Base-by-base conservation (phyloP, 1,140 invertebrate species). In the Zaprionus tsacasi region DNA sequence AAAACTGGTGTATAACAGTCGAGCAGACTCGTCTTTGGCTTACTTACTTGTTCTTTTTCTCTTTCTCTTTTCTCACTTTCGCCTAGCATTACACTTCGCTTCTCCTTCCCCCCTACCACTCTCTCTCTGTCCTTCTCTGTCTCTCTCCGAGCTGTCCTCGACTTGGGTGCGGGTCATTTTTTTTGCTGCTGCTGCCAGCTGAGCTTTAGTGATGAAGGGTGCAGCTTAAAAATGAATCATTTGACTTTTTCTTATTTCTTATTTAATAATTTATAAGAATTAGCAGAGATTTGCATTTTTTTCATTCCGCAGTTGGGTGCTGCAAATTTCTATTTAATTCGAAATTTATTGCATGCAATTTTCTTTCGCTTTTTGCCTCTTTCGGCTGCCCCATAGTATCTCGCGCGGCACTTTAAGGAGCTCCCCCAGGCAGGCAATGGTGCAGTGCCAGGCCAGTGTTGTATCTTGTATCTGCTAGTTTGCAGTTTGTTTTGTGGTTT, bases 191-290 rank as follows among this genome's bases (percentile, higher is more conserved):
- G 61, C 79, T 78, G 83, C 57, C 78, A 81, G 78, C 85, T 81
- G 81, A 83, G 85, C 85, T 89, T 88, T 89, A 80, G 75, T 88
- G 85, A 89, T 89, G 85, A 88, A 88, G 85, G 85, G 81, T 76
- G 85, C 75, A 89, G 85, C 85, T 89, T 89, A 89, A 89, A 89
- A 89, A 89, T 89, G 85, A 89, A 89, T 89, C 85, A 89, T 89
- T 89, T 89, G 78, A 89, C 85, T 89, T 89, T 89, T 89, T 89
- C 85, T 85, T 89, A 89, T 89, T 89, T 85, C 85, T 85, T 89
- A 89, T 89, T 89, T 85, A 89, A 89, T 89, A 89, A 89, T 89
- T 89, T 89, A 89, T 89, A 89, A 89, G 85, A 89, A 89, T 89
- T 89, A 89, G 85, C 88, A 85, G 85, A 89, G 85, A 89, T 89